Evolutionary conservation across 2,113 vertebrate species (phyloP).

Genomic region (Myxocyprinus asiaticus): DNA sequence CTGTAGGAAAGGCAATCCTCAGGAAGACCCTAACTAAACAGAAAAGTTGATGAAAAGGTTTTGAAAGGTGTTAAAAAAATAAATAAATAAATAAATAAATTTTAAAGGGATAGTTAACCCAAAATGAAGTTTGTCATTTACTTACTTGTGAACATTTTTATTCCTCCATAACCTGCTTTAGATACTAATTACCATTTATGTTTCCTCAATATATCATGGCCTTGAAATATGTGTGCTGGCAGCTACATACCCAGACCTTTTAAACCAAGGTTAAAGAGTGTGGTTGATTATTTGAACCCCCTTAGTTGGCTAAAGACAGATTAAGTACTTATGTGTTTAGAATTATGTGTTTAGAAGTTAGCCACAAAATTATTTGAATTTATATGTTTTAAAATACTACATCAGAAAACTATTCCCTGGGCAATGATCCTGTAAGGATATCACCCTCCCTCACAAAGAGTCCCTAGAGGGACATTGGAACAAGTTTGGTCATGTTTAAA

Average conservation of each 20-base stretch:
- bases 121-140: neutral
- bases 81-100: no score
- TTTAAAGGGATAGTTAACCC: no score
- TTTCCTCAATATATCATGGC: neutral
- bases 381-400: slow-evolving; percentile 11
- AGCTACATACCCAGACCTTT: slow-evolving; percentile 38
- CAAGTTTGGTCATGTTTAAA: slow-evolving; percentile 38
- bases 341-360: neutral
- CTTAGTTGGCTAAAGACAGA: slow-evolving; percentile 47
- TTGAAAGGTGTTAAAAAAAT: slow-evolving; percentile 1
- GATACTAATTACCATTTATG: neutral
- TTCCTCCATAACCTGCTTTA: neutral
- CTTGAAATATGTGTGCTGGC: neutral
- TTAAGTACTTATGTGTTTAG: slow-evolving; percentile 39
- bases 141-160: neutral
- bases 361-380: neutral
- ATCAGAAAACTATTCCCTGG: slow-evolving; percentile 9
- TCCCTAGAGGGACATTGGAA: slow-evolving; percentile 21
- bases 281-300: slow-evolving; percentile 48
- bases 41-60: neutral
- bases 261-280: slow-evolving; percentile 45
- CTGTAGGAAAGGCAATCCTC: slow-evolving; percentile 21
- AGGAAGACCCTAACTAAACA: neutral
- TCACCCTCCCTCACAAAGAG: slow-evolving; percentile 19
- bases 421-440: slow-evolving; percentile 19